Evolutionary conservation across 2,797 vertebrate species (phyloP).

Genomic region (Liasis olivaceus): DNA sequence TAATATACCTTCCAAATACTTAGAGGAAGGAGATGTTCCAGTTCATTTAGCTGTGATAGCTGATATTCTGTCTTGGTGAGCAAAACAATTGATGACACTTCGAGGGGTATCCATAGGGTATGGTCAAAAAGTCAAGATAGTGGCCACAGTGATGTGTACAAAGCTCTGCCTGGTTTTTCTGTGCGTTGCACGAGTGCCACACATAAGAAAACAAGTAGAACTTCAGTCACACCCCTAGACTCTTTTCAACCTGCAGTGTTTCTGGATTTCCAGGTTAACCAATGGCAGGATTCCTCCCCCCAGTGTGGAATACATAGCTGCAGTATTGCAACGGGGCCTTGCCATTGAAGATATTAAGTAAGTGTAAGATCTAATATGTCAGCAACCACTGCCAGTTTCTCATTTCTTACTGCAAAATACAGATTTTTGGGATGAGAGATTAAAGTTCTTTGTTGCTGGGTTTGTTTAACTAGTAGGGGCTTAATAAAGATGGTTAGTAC

Average conservation of each 20-base stretch:
- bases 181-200: neutral
- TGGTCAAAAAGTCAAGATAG: too few species aligned
- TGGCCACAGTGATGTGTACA: too few species aligned
- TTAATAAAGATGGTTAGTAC: neutral
- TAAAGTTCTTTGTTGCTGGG: neutral
- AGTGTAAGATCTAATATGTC: conserved; percentile 40
- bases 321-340: conserved; percentile 64
- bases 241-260: neutral
- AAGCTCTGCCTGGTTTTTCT: neutral
- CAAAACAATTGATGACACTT: too few species aligned
- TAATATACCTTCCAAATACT: too few species aligned
- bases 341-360: conserved; percentile 76
- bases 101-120: too few species aligned
- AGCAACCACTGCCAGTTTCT: neutral
- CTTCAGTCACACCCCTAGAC: neutral
- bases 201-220: neutral
- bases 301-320: conserved; percentile 52
- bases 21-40: too few species aligned
- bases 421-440: neutral
- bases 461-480: neutral
- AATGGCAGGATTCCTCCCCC: conserved; percentile 52
- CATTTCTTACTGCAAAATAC: neutral
- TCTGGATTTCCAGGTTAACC: conserved; percentile 69
- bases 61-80: too few species aligned
- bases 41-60: too few species aligned